Evolutionary conservation across 2,888 invertebrate species (phyloP).

Genomic region (Pediacus dermestoides): DNA sequence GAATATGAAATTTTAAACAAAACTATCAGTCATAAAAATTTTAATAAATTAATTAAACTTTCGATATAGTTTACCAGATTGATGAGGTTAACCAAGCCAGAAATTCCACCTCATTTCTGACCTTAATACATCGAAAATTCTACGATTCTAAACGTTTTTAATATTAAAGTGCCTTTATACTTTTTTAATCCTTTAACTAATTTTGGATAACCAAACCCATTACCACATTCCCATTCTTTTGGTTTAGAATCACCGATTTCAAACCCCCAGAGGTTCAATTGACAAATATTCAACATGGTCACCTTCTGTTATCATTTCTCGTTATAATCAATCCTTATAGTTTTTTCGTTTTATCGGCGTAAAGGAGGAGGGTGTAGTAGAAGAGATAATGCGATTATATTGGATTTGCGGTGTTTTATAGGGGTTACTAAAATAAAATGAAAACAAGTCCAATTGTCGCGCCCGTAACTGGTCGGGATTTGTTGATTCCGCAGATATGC

Average conservation of each 20-base stretch:
- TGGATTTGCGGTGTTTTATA: conserved; percentile 41
- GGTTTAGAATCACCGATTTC: conserved; percentile 5
- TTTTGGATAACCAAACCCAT: too few relatives aligned
- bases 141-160: too few relatives aligned
- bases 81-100: too few relatives aligned
- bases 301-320: conserved; percentile 28
- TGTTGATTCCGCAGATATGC: conserved; percentile 38
- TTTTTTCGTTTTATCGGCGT: conserved; percentile 40
- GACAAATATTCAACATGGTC: conserved; percentile 4
- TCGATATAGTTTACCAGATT: too few relatives aligned
- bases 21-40: too few relatives aligned
- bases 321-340: conserved; percentile 37
- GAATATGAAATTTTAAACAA: too few relatives aligned
- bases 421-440: conserved; percentile 48
- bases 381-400: conserved; percentile 47
- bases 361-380: conserved; percentile 39
- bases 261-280: conserved; percentile 1
- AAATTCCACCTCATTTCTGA: too few relatives aligned
- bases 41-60: too few relatives aligned
- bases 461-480: conserved; percentile 33
- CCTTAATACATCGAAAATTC: too few relatives aligned
- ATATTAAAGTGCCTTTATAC: too few relatives aligned
- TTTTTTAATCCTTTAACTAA: too few relatives aligned
- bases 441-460: conserved; percentile 47
- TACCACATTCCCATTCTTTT: too few relatives aligned